Evolutionary conservation across 2,888 invertebrate species (phyloP).

Genomic region (Autographa gamma): DNA sequence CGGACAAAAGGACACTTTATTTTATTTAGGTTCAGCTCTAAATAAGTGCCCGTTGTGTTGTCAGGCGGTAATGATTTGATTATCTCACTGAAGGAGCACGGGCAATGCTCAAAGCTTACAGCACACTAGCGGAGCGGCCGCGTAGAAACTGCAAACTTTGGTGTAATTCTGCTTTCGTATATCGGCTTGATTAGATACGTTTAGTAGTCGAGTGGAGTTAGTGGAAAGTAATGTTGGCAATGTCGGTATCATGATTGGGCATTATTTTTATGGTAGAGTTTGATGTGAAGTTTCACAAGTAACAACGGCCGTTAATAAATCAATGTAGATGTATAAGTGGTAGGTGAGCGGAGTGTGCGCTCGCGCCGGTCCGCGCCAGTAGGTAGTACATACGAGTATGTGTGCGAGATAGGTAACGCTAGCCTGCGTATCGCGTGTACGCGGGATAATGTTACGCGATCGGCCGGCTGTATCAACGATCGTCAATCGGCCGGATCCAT

Average conservation of each 20-base stretch:
- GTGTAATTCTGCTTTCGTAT: slow-evolving; percentile 48
- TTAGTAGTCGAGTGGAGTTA: slow-evolving; percentile 26
- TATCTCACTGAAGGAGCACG: slow-evolving; percentile 80
- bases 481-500: slow-evolving; percentile 87
- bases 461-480: slow-evolving; percentile 88
- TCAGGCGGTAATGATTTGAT: slow-evolving; percentile 82
- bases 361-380: slow-evolving; percentile 43
- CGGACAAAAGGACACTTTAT: slow-evolving; percentile 53
- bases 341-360: slow-evolving; percentile 44
- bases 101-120: slow-evolving; percentile 72
- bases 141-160: slow-evolving; percentile 50
- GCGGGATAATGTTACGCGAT: slow-evolving; percentile 83
- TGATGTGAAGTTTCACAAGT: slow-evolving; percentile 44
- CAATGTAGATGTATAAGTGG: slow-evolving; percentile 57
- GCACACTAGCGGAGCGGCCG: slow-evolving; percentile 51
- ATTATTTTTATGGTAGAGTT: slow-evolving; percentile 49
- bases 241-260: slow-evolving; percentile 39
- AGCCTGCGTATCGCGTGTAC: slow-evolving; percentile 86
- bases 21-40: slow-evolving; percentile 68
- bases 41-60: slow-evolving; percentile 74
- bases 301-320: slow-evolving; percentile 45
- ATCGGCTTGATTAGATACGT: slow-evolving; percentile 34
- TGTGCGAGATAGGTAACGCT: slow-evolving; percentile 82
- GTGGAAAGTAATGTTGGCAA: slow-evolving; percentile 42
- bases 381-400: slow-evolving; percentile 58